phyloP scores from a whole-genome alignment of 2,888 invertebrate genomes.

The Boloria euphrosyne region DNA sequence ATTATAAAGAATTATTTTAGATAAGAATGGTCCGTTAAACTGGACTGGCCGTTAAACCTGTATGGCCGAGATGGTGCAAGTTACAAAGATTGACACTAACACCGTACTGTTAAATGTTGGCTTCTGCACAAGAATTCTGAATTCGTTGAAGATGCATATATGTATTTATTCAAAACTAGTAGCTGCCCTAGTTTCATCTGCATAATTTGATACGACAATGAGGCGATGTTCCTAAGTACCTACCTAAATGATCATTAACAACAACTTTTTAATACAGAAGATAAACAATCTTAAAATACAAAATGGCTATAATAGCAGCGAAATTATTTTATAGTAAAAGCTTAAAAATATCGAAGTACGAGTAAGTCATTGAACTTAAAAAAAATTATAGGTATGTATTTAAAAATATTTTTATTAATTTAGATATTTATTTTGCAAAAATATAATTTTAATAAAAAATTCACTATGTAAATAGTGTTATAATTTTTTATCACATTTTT shows the following conservation, averaged over 20 bases:
- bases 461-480: too few species aligned
- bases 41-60: too few species aligned
- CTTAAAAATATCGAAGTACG: too few species aligned
- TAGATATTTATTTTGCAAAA: too few species aligned
- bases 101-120: slow-evolving; percentile 26
- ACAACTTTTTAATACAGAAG: not conserved
- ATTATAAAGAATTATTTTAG: not conserved
- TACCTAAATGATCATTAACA: not conserved
- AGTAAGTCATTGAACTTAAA: too few species aligned
- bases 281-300: not conserved
- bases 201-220: slow-evolving; percentile 17
- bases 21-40: slow-evolving; percentile 12
- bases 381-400: too few species aligned
- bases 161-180: slow-evolving; percentile 23
- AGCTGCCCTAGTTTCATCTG: slow-evolving; percentile 18
- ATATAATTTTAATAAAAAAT: too few species aligned
- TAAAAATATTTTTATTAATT: too few species aligned
- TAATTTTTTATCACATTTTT: too few species aligned
- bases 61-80: slow-evolving; percentile 13
- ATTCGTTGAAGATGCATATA: slow-evolving; percentile 20
- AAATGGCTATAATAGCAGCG: not conserved
- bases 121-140: slow-evolving; percentile 27
- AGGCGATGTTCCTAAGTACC: not conserved
- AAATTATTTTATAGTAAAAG: too few species aligned
- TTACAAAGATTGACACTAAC: slow-evolving; percentile 25